phyloP scores from a whole-genome alignment of 2,797 vertebrate species.

The Amniataba percoides region DNA sequence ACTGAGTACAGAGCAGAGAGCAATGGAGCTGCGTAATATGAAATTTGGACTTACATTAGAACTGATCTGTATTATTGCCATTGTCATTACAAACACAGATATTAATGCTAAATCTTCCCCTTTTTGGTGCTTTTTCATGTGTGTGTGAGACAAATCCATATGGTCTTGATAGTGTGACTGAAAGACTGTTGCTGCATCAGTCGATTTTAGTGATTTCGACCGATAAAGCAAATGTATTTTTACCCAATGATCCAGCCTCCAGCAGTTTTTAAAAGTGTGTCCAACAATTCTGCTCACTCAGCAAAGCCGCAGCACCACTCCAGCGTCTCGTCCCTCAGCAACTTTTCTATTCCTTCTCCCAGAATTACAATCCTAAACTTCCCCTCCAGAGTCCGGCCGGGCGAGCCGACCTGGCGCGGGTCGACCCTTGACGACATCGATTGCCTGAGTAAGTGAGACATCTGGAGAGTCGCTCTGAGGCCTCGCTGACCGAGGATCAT shows the following conservation, averaged over 20 bases:
- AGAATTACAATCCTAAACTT: conserved; percentile 29
- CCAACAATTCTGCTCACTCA: conserved; percentile 32
- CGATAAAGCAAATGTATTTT: background rate
- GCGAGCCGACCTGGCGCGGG: background rate
- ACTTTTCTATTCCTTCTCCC: background rate
- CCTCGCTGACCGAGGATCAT: conserved; percentile 56
- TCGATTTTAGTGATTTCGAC: background rate
- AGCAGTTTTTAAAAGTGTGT: conserved; percentile 21
- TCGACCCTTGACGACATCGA: conserved; percentile 28
- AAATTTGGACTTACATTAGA: background rate
- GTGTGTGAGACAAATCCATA: background rate
- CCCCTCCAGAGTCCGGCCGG: background rate
- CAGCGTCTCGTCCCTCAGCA: conserved; percentile 8
- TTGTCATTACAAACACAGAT: background rate
- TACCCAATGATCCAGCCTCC: conserved; percentile 2
- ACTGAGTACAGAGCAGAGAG: background rate
- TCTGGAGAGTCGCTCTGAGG: conserved; percentile 43
- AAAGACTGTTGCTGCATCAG: background rate
- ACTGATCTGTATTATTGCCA: background rate
- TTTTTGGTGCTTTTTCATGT: background rate
- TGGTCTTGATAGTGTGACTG: background rate
- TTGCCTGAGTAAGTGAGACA: conserved; percentile 56
- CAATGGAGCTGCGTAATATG: background rate
- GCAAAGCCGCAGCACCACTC: conserved; percentile 28
- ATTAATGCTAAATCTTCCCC: no score